Percentiles rank a stretch among this genome's conserved stretches.
These are phyloP conservation scores for Chaetogeoica ovagalla DNA, from an alignment of 2,888 invertebrate species.

Conservation along the genomic window DNA sequence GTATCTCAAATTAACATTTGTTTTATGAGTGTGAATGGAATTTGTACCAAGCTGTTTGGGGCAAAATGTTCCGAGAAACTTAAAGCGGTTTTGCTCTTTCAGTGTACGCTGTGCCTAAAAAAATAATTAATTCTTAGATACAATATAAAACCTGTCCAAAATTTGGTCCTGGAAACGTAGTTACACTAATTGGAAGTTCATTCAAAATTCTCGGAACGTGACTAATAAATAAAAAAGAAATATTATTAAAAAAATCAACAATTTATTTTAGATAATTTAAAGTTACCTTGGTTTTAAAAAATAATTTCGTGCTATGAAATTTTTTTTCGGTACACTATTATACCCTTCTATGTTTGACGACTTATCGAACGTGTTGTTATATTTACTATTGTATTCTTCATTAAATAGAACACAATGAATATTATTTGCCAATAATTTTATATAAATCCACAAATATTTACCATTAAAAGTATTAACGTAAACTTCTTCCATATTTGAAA, in stretches of 20 bases:
- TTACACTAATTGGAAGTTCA: neutral
- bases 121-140: neutral
- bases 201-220: neutral
- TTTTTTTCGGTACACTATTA: conserved; percentile 32
- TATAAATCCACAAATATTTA: conserved; percentile 2
- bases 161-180: neutral
- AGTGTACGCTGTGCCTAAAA: too few species aligned
- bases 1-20: too few species aligned
- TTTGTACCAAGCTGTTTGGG: too few species aligned
- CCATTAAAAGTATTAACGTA: neutral
- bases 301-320: conserved; percentile 9
- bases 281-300: conserved; percentile 36
- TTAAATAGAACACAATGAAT: neutral
- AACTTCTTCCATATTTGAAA: neutral
- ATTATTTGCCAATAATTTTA: neutral
- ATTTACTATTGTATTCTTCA: neutral
- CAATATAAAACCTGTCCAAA: neutral
- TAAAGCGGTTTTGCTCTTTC: too few species aligned
- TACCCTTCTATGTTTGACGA: neutral
- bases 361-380: neutral
- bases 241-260: neutral
- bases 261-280: neutral
- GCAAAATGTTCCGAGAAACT: too few species aligned
- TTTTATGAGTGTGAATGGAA: too few species aligned
- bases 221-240: neutral